Evolutionary conservation across 2,888 invertebrate genomes (phyloP).

Genomic region (Rhorus exstirpatorius): DNA sequence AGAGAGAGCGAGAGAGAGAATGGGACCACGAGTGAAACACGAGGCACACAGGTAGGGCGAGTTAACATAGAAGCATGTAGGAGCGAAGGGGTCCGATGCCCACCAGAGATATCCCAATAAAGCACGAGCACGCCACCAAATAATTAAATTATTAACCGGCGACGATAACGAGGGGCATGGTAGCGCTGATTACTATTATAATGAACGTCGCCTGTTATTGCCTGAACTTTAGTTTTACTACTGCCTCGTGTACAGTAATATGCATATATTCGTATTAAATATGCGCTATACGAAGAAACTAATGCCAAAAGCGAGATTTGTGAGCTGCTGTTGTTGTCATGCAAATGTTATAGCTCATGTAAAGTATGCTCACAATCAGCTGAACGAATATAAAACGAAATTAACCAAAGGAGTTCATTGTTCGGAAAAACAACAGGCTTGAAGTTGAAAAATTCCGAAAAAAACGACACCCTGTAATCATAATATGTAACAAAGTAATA

Average conservation of each 20-base stretch:
- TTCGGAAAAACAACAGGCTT: too few relatives aligned
- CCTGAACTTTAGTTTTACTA: constrained; percentile 57
- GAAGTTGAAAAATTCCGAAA: background rate
- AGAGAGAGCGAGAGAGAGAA: constrained; percentile 18
- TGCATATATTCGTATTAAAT: background rate
- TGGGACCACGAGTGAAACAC: constrained; percentile 34
- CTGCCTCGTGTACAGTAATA: constrained; percentile 6
- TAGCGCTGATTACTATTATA: constrained; percentile 83
- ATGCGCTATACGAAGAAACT: background rate
- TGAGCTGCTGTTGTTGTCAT: too few relatives aligned
- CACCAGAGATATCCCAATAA: constrained; percentile 83
- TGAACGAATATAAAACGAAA: background rate
- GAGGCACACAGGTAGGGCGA: constrained; percentile 51
- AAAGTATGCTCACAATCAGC: too few relatives aligned
- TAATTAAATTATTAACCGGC: constrained; percentile 86
- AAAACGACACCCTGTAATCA: background rate
- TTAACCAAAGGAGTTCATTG: background rate
- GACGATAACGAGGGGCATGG: constrained; percentile 83
- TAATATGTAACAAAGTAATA: background rate
- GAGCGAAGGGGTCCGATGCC: constrained; percentile 74
- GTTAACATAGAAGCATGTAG: constrained; percentile 27
- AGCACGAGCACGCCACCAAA: constrained; percentile 84
- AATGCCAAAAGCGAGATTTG: too few relatives aligned
- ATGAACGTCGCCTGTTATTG: constrained; percentile 73
- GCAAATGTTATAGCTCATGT: too few relatives aligned